These are phyloP conservation scores for Sinopyrophorus schimmeli DNA, from an alignment of 2,888 invertebrate species.

Conservation along the genomic window DNA sequence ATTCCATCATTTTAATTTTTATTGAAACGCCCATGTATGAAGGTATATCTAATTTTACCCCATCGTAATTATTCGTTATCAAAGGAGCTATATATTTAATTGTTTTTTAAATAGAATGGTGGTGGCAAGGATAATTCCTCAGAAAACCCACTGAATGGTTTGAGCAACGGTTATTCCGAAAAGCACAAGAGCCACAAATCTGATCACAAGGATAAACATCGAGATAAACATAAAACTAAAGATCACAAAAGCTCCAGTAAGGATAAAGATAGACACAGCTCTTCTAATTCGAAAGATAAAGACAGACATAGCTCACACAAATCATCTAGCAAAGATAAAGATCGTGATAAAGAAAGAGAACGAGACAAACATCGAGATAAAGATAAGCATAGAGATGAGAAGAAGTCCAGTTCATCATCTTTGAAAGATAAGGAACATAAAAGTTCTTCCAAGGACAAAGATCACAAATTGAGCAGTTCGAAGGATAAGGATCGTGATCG, in stretches of 20 bases:
- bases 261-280: constrained; percentile 48
- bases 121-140: constrained; percentile 47
- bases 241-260: constrained; percentile 68
- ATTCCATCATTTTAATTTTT: constrained; percentile 10
- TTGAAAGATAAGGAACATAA: constrained; percentile 56
- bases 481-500: constrained; percentile 51
- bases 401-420: constrained; percentile 38
- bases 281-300: constrained; percentile 50
- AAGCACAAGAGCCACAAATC: constrained; percentile 62
- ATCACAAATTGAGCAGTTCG: constrained; percentile 42
- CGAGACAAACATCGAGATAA: constrained; percentile 43
- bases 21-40: constrained; percentile 1
- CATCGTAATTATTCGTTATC: not conserved
- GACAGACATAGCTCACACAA: constrained; percentile 52
- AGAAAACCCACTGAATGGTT: constrained; percentile 70
- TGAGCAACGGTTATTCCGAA: constrained; percentile 74
- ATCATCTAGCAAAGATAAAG: constrained; percentile 56
- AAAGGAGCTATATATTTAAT: constrained; percentile 17
- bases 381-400: constrained; percentile 47
- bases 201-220: constrained; percentile 68
- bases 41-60: not conserved
- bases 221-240: constrained; percentile 60
- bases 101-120: constrained; percentile 19
- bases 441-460: constrained; percentile 52
- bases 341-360: constrained; percentile 53